Evolutionary conservation across 2,888 invertebrate species (phyloP).

Genomic region (Cheilosia impressa): DNA sequence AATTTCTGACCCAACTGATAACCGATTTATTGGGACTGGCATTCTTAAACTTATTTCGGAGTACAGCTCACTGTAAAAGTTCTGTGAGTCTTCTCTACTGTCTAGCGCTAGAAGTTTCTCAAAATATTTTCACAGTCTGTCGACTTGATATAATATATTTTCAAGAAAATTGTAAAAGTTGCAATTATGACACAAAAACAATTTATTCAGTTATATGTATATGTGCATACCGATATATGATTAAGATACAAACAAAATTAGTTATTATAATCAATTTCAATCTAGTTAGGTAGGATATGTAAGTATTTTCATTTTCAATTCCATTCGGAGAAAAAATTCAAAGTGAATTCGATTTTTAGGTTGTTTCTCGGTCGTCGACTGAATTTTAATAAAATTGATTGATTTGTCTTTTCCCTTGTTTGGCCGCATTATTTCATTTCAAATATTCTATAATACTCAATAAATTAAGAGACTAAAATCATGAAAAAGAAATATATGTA

Average conservation of each 20-base stretch:
- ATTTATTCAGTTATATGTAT: conserved; percentile 66
- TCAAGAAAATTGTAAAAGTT: neutral
- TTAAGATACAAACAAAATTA: conserved; percentile 40
- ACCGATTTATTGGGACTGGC: neutral
- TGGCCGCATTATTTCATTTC: conserved; percentile 3
- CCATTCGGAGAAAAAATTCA: neutral
- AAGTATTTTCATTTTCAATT: conserved; percentile 59
- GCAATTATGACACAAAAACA: conserved; percentile 40
- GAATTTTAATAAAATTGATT: conserved; percentile 72
- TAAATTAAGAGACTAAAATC: conserved; percentile 67
- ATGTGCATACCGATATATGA: conserved; percentile 65
- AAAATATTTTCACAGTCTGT: conserved; percentile 9
- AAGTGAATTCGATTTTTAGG: conserved; percentile 34
- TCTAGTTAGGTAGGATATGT: conserved; percentile 71
- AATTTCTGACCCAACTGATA: neutral
- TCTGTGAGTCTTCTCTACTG: no score
- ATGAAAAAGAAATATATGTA: conserved; percentile 36
- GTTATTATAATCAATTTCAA: conserved; percentile 65
- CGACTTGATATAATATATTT: neutral
- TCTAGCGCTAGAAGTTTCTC: neutral
- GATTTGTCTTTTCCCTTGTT: conserved; percentile 41
- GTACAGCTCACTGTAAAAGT: neutral
- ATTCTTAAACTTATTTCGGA: neutral
- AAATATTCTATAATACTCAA: conserved; percentile 62
- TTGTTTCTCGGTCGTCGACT: conserved; percentile 46